Evolutionary conservation across 2,113 vertebrate genomes (phyloP).

Genomic region (Melanotaenia duboulayi): DNA sequence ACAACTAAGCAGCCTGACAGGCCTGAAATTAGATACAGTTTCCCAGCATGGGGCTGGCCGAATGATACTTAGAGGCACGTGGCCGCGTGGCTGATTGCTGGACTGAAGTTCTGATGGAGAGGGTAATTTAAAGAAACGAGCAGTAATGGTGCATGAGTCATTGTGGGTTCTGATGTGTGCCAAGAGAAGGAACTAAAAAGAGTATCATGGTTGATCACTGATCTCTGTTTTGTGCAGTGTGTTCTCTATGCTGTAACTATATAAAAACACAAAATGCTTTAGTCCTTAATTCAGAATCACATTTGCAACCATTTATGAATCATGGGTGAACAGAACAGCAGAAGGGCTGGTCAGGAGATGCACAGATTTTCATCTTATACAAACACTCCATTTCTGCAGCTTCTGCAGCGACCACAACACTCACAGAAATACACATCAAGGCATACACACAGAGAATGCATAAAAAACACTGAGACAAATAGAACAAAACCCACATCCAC

Average conservation of each 20-base stretch:
- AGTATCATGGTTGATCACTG: not conserved
- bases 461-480: not conserved
- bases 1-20: conserved; percentile 16
- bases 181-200: conserved; percentile 8
- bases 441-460: not conserved
- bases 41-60: conserved; percentile 29
- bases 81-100: conserved; percentile 51
- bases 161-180: conserved; percentile 31
- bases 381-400: conserved; percentile 1
- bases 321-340: conserved; percentile 14
- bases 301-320: conserved; percentile 11
- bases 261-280: conserved; percentile 27
- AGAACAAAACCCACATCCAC: conserved; percentile 5
- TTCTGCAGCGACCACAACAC: conserved; percentile 37
- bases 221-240: conserved; percentile 20
- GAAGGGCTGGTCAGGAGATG: conserved; percentile 4
- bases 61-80: conserved; percentile 44
- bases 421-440: conserved; percentile 9
- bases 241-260: conserved; percentile 12
- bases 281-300: conserved; percentile 5
- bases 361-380: conserved; percentile 25
- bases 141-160: conserved; percentile 68
- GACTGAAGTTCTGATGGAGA: conserved; percentile 66
- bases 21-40: conserved; percentile 42
- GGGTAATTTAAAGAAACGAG: conserved; percentile 71